Evolutionary conservation across 2,113 vertebrate genomes (phyloP).

Genomic region (Syngnathus scovelli): DNA sequence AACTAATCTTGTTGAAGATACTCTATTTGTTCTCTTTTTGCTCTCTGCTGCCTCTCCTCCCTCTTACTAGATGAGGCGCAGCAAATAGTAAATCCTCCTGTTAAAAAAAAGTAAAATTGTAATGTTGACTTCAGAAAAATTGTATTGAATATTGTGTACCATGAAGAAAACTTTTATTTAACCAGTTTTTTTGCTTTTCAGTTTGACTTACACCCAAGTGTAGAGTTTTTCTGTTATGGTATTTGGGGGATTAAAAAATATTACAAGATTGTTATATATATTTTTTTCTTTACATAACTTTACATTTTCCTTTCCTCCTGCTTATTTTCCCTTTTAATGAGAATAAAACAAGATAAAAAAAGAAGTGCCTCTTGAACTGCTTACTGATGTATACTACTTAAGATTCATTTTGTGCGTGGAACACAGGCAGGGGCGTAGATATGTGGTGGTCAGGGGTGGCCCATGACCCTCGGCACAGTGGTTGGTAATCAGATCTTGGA

Average conservation of each 20-base stretch:
- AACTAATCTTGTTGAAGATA: constrained; percentile 28
- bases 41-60: not conserved
- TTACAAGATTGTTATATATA: constrained; percentile 69
- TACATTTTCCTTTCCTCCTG: constrained; percentile 39
- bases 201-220: constrained; percentile 90
- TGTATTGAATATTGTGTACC: constrained; percentile 83
- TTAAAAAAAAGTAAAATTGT: not conserved
- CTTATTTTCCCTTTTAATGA: constrained; percentile 85
- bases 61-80: constrained; percentile 21
- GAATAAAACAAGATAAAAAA: constrained; percentile 94
- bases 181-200: constrained; percentile 88
- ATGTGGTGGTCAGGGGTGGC: no score
- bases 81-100: constrained; percentile 1
- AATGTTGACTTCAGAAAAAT: not conserved
- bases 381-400: constrained; percentile 25
- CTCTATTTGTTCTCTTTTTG: constrained; percentile 42
- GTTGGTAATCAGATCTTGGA: not conserved
- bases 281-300: constrained; percentile 52
- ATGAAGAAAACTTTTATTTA: constrained; percentile 91
- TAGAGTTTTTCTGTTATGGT: constrained; percentile 83
- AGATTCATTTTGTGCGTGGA: not conserved
- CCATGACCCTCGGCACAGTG: not conserved
- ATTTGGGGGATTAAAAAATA: constrained; percentile 40
- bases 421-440: no score
- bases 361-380: constrained; percentile 52